Conservation (phyloP, 2,113 vertebrate genomes). For the Rhea pennata region DNA sequence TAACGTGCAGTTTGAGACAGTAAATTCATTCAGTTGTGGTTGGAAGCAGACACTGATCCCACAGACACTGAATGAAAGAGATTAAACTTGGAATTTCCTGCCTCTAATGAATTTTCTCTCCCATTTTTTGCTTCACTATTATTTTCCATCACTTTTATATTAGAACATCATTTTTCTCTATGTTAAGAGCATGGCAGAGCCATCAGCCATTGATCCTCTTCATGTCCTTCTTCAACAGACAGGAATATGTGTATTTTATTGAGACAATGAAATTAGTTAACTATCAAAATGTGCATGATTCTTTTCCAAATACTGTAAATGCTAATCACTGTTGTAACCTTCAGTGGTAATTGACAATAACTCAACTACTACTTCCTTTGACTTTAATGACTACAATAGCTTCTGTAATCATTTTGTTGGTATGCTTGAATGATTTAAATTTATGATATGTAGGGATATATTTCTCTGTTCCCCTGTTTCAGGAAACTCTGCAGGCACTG, state of each 20-base stretch:
- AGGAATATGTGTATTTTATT: neutral
- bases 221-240: neutral
- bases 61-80: conserved; percentile 20
- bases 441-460: neutral
- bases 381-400: conserved; percentile 5
- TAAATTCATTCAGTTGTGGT: neutral
- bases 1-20: conserved; percentile 21
- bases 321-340: conserved; percentile 18
- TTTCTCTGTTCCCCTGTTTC: neutral
- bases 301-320: conserved; percentile 9
- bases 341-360: conserved; percentile 18
- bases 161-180: neutral
- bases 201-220: neutral
- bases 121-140: neutral
- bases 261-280: neutral
- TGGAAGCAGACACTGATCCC: conserved; percentile 24
- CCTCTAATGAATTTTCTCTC: neutral
- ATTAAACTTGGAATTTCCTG: conserved; percentile 22
- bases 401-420: conserved; percentile 36
- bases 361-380: neutral
- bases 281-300: neutral
- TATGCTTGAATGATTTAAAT: neutral
- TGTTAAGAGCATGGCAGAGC: neutral
- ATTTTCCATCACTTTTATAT: neutral
- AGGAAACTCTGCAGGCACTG: neutral